A percentile compares a stretch with the other conserved stretches of the same genome.
Evolutionary conservation across 2,113 vertebrate genomes (phyloP).

Genomic region (Esox niger): DNA sequence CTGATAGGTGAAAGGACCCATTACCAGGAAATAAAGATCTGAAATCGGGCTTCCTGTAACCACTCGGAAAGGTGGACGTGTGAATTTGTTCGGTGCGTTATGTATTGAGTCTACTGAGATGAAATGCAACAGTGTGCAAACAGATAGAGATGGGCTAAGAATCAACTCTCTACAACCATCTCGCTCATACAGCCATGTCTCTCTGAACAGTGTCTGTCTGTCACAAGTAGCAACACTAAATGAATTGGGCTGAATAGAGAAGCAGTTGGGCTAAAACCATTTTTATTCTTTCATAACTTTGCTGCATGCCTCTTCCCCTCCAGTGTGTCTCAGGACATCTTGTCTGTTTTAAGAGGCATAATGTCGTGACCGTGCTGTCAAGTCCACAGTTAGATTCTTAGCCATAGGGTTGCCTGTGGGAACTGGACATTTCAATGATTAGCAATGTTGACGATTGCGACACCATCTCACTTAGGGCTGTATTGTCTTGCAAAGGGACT

Average conservation of each 20-base stretch:
- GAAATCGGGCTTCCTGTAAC: too few relatives aligned
- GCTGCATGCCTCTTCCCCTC: neutral
- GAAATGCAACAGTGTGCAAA: too few relatives aligned
- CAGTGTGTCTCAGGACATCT: neutral
- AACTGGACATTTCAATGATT: neutral
- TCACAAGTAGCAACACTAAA: neutral
- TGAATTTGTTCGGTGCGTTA: too few relatives aligned
- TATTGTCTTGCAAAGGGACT: neutral
- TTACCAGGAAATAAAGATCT: constrained; percentile 4
- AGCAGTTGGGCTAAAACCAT: neutral
- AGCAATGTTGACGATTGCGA: neutral
- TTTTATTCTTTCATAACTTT: neutral
- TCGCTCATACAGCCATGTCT: too few relatives aligned
- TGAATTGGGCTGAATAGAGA: neutral
- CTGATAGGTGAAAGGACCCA: constrained; percentile 9
- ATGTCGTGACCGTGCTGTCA: neutral
- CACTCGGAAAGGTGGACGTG: too few relatives aligned
- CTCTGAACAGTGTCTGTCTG: neutral
- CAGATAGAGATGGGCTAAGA: neutral
- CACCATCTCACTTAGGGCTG: neutral
- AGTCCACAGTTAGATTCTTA: neutral
- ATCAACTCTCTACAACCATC: neutral
- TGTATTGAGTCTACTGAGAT: too few relatives aligned
- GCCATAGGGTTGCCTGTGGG: neutral
- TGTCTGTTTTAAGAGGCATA: neutral